Base-by-base conservation (phyloP, 2,888 invertebrate species). In the Serripes groenlandicus region DNA sequence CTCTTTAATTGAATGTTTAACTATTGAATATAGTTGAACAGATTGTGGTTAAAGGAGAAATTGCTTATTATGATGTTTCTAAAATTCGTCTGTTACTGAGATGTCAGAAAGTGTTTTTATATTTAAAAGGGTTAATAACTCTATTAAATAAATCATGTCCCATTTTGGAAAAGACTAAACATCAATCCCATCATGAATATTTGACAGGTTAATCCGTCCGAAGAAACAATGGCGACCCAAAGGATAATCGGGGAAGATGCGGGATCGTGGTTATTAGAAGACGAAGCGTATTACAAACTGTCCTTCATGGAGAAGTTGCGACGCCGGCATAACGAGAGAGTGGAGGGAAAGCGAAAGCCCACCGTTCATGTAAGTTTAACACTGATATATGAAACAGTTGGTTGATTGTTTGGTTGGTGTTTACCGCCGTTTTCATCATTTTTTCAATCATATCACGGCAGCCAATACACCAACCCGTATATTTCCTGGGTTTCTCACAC, bases 241-340 rank as follows among this genome's bases (percentile, higher is more conserved):
- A n/a, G 56, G 23, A 56, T 23, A 26, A 26, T 26, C 23, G 23
- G 23, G 21, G 56, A 49, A 21, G 49, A 1, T 49, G 18, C 21
- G 2, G 42, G 21, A n/a, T 23, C 66, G 7, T 66, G 66, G 66
- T 18, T 66, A 3, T 66, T 66, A 18, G 1, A 37, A 0, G 66
- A 66, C 21, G 66, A 66, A 9, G 66, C 23, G 26, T 66, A 26
- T 42, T 2, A 42, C 5, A 66, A 66, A 21, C 15, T 66, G 42
- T 66, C 66, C 3, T 66, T 66, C 23, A 66, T 66, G 66, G 66
- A 66, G 11, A 66, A 66, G 34, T n/a, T 66, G 11, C 37, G 42
- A 5, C 28, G 21, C 15, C 23, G 66, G 15, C 66, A 66, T 7
- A 37, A 66, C 11, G 42, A 66, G 26, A 37, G 66, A 28, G 42